These are phyloP conservation scores for Ernsta delagoae DNA, from an alignment of 2,888 invertebrate genomes.

Conservation along the genomic window DNA sequence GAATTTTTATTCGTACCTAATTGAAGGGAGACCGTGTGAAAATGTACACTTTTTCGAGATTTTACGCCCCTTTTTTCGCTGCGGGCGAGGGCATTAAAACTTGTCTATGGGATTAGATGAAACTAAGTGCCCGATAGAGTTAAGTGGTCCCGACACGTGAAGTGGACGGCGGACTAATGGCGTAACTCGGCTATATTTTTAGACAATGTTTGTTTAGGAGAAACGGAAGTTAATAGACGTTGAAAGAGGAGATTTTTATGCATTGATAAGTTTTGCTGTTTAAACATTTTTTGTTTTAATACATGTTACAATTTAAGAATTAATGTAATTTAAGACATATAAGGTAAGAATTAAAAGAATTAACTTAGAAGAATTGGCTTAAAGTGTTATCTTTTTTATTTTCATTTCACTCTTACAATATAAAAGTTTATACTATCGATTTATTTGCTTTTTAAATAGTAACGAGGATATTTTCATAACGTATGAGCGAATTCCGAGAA, in stretches of 20 bases:
- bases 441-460: no score
- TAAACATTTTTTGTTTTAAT: no score
- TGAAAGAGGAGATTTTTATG: background rate
- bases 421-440: no score
- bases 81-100: constrained; percentile 79
- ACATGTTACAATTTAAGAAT: no score
- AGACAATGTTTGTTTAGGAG: constrained; percentile 27
- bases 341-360: no score
- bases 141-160: constrained; percentile 57
- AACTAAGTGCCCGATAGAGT: constrained; percentile 76
- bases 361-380: no score
- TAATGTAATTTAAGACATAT: no score
- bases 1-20: constrained; percentile 66
- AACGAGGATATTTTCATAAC: no score
- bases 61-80: constrained; percentile 80
- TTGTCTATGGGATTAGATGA: constrained; percentile 81
- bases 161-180: constrained; percentile 26
- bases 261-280: no score
- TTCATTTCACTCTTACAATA: no score
- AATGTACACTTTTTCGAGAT: constrained; percentile 76
- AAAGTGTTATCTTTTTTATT: no score
- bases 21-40: constrained; percentile 73
- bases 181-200: constrained; percentile 15
- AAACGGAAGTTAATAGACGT: constrained; percentile 27
- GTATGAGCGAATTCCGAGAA: no score